A percentile compares a stretch with the other conserved stretches of the same genome.
Evolutionary conservation across 2,113 vertebrate genomes (phyloP).

Genomic region (Perca flavescens): DNA sequence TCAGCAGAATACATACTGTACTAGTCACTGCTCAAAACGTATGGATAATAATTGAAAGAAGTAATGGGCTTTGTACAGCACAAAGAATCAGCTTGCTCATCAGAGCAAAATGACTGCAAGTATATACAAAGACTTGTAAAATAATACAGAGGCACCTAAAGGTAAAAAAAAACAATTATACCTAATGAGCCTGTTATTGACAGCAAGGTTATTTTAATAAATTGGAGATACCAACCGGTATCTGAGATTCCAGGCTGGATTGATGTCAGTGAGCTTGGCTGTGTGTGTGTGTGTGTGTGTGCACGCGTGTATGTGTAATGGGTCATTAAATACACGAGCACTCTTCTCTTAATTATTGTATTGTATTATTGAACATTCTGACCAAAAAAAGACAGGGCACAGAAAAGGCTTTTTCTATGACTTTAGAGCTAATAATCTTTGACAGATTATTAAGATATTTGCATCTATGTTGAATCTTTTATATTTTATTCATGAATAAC

Average conservation of each 20-base stretch:
- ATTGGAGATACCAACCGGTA: background rate
- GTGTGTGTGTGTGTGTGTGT: too few species aligned
- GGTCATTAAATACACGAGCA: too few species aligned
- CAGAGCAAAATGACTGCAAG: background rate
- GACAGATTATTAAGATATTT: constrained; percentile 26
- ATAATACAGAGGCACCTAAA: constrained; percentile 5
- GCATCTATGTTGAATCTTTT: constrained; percentile 16
- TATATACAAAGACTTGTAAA: background rate
- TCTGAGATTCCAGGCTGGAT: background rate
- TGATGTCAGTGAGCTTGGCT: background rate
- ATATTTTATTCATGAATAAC: constrained; percentile 46
- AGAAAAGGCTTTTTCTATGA: background rate
- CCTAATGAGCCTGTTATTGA: constrained; percentile 29
- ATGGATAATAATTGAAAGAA: constrained; percentile 10
- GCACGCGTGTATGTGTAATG: too few species aligned
- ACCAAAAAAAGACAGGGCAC: background rate
- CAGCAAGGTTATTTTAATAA: constrained; percentile 26
- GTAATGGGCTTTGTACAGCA: constrained; percentile 18
- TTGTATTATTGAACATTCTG: background rate
- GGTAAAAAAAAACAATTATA: constrained; percentile 4
- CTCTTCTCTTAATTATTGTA: background rate
- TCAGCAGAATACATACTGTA: background rate
- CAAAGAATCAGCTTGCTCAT: constrained; percentile 2
- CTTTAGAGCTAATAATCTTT: constrained; percentile 16
- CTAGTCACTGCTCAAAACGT: constrained; percentile 1